These are phyloP conservation scores for Castor canadensis DNA, from an alignment of 2,113 vertebrate genomes.

Conservation along the genomic window DNA sequence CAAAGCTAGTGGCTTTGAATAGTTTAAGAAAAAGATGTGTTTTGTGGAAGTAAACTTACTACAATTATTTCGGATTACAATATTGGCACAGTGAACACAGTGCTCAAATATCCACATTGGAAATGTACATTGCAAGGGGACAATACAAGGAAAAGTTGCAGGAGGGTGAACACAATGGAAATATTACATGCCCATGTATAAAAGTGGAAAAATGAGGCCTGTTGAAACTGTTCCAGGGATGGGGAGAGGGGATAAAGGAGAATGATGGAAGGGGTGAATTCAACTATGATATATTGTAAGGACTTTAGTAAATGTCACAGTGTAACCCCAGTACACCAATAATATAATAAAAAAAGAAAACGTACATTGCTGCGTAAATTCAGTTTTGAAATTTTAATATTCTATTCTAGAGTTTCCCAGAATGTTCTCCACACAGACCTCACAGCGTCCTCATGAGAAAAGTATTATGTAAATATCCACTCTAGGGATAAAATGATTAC, in stretches of 20 bases:
- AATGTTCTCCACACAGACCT: slow-evolving; percentile 46
- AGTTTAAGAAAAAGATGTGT: background rate
- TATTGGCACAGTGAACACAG: background rate
- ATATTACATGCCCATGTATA: no score
- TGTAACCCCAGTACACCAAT: no score
- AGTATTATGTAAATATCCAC: background rate
- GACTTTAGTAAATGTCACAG: no score
- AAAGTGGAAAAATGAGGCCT: no score
- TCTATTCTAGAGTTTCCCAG: slow-evolving; percentile 49
- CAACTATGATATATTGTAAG: no score
- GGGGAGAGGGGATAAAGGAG: no score
- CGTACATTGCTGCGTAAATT: background rate
- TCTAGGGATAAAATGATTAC: slow-evolving; percentile 35
- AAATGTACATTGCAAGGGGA: no score
- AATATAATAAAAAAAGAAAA: no score
- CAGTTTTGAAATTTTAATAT: slow-evolving; percentile 8
- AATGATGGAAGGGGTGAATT: no score
- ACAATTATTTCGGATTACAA: slow-evolving; percentile 54
- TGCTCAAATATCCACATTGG: background rate
- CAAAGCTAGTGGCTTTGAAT: background rate
- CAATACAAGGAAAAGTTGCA: no score
- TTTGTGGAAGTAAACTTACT: slow-evolving; percentile 9
- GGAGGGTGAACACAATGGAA: no score
- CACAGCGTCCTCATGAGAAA: background rate
- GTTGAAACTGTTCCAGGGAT: no score